A percentile compares a stretch with the other conserved stretches of the same genome.
phyloP scores from a whole-genome alignment of 2,113 vertebrate genomes.

The Bucco capensis region DNA sequence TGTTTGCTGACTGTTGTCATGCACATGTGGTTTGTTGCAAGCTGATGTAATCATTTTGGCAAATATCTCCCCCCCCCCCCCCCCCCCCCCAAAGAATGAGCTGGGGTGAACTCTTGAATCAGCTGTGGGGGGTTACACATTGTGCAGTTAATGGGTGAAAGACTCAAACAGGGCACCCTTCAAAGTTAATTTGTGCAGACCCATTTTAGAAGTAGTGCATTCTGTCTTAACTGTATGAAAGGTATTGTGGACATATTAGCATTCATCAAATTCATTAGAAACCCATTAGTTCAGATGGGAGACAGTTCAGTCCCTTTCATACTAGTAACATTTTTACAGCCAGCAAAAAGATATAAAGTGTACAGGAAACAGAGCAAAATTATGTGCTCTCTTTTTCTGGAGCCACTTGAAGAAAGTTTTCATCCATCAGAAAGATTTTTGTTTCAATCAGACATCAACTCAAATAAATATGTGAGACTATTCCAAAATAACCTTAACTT shows the following conservation, averaged over 20 bases:
- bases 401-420: background rate
- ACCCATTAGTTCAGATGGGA: conserved; percentile 11
- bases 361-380: background rate
- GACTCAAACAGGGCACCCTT: background rate
- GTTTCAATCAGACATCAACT: background rate
- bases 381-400: background rate
- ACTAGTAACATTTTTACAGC: background rate
- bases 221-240: conserved; percentile 13
- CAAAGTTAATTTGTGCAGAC: conserved; percentile 23
- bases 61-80: conserved; percentile 40
- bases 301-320: background rate
- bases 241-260: conserved; percentile 5
- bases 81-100: background rate
- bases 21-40: conserved; percentile 36
- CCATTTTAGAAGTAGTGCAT: background rate
- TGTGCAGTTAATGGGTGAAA: conserved; percentile 25
- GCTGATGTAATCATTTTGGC: conserved; percentile 48
- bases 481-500: conserved; percentile 49
- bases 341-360: background rate
- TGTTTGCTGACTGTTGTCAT: conserved; percentile 56
- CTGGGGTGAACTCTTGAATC: background rate
- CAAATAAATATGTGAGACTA: background rate
- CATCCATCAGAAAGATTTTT: background rate
- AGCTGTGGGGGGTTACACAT: background rate
- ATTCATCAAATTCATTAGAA: conserved; percentile 39